Percentiles rank a stretch among this genome's conserved stretches.
phyloP scores from a whole-genome alignment of 2,797 vertebrate genomes.

The Lepilemur ruficaudatus region DNA sequence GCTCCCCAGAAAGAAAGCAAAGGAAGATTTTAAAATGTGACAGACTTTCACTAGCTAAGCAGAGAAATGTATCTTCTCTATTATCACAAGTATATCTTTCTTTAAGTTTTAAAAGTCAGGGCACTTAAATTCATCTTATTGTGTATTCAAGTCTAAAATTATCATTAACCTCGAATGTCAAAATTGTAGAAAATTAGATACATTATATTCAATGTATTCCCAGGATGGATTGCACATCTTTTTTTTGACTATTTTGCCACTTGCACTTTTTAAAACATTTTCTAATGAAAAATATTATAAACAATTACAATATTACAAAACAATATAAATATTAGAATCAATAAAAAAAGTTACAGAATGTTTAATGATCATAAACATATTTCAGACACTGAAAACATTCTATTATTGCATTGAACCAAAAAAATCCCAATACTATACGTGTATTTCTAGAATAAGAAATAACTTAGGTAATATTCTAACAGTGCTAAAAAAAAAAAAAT shows the following conservation, averaged over 20 bases:
- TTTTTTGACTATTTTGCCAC: neutral
- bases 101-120: conserved; percentile 38
- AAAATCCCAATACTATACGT: neutral
- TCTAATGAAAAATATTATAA: conserved; percentile 39
- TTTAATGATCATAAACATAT: neutral
- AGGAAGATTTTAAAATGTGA: neutral
- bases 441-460: conserved; percentile 36
- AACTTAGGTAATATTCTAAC: neutral
- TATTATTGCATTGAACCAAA: neutral
- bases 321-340: neutral
- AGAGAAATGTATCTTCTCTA: neutral
- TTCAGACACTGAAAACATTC: neutral
- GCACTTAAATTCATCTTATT: neutral
- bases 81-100: neutral
- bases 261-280: neutral
- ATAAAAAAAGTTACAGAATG: neutral
- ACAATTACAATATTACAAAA: conserved; percentile 13
- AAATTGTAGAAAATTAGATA: conserved; percentile 42
- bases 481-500: neutral
- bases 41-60: neutral
- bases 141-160: neutral
- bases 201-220: neutral
- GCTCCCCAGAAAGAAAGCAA: neutral
- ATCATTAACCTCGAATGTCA: neutral
- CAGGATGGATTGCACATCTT: neutral